A percentile compares a stretch with the other conserved stretches of the same genome.
phyloP scores from a whole-genome alignment of 2,797 vertebrate species.

The Bradypodion pumilum region DNA sequence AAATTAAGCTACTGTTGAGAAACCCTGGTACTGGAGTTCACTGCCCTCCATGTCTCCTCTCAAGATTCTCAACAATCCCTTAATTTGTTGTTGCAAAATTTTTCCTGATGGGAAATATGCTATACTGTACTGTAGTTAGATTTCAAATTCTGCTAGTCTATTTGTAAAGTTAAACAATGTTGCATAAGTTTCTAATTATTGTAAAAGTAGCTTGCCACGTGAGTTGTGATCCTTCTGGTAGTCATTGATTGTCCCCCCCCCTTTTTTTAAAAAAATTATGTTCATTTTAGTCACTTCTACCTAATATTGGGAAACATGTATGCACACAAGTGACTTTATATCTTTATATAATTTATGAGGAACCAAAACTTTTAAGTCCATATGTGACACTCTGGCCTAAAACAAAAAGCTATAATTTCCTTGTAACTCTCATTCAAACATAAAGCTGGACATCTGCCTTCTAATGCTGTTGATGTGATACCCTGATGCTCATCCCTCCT shows the following conservation, averaged over 20 bases:
- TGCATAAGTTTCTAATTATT: background rate
- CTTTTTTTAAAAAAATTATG: background rate
- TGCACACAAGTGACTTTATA: background rate
- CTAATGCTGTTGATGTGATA: background rate
- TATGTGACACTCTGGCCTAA: background rate
- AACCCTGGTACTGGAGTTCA: background rate
- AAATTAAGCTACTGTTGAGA: no score
- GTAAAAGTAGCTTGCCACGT: no score
- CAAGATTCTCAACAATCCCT: background rate
- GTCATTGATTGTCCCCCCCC: background rate
- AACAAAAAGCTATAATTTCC: background rate
- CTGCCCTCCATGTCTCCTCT: background rate
- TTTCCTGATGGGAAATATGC: background rate
- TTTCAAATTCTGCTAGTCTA: background rate
- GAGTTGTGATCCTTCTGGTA: background rate
- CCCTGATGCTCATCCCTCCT: background rate
- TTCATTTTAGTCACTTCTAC: background rate
- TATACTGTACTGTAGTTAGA: background rate
- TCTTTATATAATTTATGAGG: background rate
- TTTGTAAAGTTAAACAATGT: background rate
- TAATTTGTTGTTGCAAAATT: background rate
- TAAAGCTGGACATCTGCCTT: background rate
- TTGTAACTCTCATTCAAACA: no score
- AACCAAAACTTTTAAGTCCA: background rate
- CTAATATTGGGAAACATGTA: background rate